A percentile compares a stretch with the other conserved stretches of the same genome.
Conservation (phyloP, 1,140 invertebrate genomes). For the Zaprionus inermis region DNA sequence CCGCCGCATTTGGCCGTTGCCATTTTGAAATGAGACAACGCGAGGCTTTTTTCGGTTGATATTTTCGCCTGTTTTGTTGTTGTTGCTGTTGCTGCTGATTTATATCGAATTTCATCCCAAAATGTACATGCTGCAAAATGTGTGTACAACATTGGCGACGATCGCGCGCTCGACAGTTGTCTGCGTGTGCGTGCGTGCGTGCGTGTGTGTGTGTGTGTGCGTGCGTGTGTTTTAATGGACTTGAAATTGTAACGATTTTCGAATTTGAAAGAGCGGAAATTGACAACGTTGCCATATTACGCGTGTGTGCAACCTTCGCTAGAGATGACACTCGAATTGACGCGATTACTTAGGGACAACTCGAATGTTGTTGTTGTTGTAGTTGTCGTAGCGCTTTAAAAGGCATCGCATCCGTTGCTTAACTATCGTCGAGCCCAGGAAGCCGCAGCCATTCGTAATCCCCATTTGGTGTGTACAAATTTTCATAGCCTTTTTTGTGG, state of each 20-base stretch:
- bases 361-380: not conserved
- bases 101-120: constrained; percentile 69
- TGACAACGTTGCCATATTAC: constrained; percentile 58
- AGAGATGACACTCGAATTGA: constrained; percentile 21
- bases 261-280: constrained; percentile 64
- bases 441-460: constrained; percentile 41
- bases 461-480: constrained; percentile 49
- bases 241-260: constrained; percentile 63
- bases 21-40: constrained; percentile 56
- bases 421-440: constrained; percentile 55
- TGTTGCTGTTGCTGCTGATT: constrained; percentile 43
- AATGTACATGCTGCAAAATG: constrained; percentile 58
- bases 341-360: not conserved
- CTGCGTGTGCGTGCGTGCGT: constrained; percentile 5
- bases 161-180: not conserved
- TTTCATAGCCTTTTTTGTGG: constrained; percentile 44
- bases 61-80: constrained; percentile 22
- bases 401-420: constrained; percentile 69
- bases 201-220: constrained; percentile 11
- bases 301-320: constrained; percentile 10
- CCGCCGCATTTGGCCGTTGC: constrained; percentile 71
- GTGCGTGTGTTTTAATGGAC: constrained; percentile 38
- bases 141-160: constrained; percentile 14
- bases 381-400: constrained; percentile 33
- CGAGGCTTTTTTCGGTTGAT: constrained; percentile 13